phyloP scores from a whole-genome alignment of 2,113 vertebrate species.

The Thalassoma bifasciatum region DNA sequence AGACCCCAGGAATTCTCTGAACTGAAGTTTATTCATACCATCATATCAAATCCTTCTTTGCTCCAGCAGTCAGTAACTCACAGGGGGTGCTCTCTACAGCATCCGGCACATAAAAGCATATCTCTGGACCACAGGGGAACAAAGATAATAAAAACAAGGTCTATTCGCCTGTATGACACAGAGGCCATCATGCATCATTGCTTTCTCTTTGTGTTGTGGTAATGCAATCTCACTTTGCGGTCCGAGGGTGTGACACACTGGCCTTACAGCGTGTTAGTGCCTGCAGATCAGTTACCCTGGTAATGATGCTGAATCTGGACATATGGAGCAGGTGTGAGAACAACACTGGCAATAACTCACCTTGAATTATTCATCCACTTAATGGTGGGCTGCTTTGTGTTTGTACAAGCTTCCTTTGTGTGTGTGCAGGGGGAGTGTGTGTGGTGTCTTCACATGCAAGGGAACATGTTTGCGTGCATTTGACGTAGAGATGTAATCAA shows the following conservation, averaged over 20 bases:
- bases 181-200: conserved; percentile 33
- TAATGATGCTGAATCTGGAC: conserved; percentile 48
- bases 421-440: background rate
- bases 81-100: background rate
- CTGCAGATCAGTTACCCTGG: conserved; percentile 48
- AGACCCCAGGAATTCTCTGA: background rate
- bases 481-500: background rate
- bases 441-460: conserved; percentile 6
- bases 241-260: conserved; percentile 45
- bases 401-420: background rate
- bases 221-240: conserved; percentile 50
- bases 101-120: conserved; percentile 14
- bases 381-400: background rate
- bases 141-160: conserved; percentile 37
- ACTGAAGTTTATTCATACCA: conserved; percentile 1
- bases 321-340: conserved; percentile 68
- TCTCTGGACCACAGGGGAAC: conserved; percentile 23
- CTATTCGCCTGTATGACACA: conserved; percentile 24
- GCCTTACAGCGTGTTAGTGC: conserved; percentile 30
- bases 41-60: conserved; percentile 8
- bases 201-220: conserved; percentile 52
- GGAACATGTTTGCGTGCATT: background rate
- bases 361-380: conserved; percentile 66
- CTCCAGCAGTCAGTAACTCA: conserved; percentile 16
- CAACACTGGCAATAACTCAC: conserved; percentile 45